Evolutionary conservation across 1,140 invertebrate species (phyloP), one percentile per base, ranked within the genome.

Genomic region (Oryctes rhinoceros): DNA sequence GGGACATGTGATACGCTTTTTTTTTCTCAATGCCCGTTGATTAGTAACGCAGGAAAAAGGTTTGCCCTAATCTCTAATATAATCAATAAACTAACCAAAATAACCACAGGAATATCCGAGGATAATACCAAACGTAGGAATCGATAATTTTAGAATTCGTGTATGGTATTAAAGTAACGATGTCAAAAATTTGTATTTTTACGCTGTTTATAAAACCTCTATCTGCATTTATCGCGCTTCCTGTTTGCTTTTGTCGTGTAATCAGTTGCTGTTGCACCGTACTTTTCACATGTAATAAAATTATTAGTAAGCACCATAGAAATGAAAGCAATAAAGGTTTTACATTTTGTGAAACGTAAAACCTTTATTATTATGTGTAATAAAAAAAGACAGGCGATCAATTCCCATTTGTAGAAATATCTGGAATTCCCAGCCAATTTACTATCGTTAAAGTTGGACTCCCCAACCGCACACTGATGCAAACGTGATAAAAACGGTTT

Each of bases 201-300:
- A 71, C 30, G 18, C n/a, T 78, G 76, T 78, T 78, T 78, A 59
- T 78, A 30, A 78, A 59, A 53, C 37, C 18, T 77, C 35, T 77
- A 48, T 49, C 49, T 48, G 6, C 15, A 77, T 77, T 77, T 77
- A 77, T 77, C 76, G 39, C 24, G 39, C 76, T 77, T 77, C 49
- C 76, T 77, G 76, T 77, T 77, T 48, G 53, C 53, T 49, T 30
- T 49, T 53, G 48, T 30, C 39, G 47, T 49, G 76, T 49, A 78
- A 78, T 47, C 18, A 13, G 20, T 62, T 62, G 65, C 24, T 37
- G 24, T 71, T 35, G 24, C 65, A 71, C 65, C 11, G 65, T 71
- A 24, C 65, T 9, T 59, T 37, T 35, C 65, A 71, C 35, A 24
- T 37, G 65, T 24, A 37, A 71, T 35, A 71, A 71, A 71, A 71